Conservation (phyloP, 2,113 vertebrate genomes). For the Apteryx mantelli region DNA sequence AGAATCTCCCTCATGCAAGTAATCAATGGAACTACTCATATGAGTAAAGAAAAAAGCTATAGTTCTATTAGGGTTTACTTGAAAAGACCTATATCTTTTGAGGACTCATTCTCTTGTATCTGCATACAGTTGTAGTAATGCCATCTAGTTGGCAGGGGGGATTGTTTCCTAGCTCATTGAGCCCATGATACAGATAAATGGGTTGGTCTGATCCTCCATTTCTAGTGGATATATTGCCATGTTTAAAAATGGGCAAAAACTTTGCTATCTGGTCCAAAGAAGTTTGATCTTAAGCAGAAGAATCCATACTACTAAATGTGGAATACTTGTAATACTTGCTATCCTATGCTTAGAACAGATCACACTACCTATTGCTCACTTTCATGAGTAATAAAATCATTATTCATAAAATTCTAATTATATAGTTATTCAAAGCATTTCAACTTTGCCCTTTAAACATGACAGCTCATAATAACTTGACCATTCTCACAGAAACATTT, state of each 20-base stretch:
- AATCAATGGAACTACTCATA: background rate
- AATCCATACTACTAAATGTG: background rate
- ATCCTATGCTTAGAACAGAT: background rate
- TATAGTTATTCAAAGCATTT: background rate
- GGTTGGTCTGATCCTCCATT: background rate
- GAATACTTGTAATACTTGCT: background rate
- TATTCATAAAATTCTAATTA: background rate
- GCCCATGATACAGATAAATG: conserved; percentile 8
- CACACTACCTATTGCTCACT: background rate
- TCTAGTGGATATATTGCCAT: background rate
- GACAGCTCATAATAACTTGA: background rate
- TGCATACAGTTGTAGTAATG: background rate
- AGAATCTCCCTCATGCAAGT: background rate
- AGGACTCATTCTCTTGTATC: background rate
- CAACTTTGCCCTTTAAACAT: background rate
- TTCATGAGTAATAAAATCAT: background rate
- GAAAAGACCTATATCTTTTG: background rate
- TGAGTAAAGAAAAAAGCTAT: background rate
- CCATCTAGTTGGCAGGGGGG: background rate
- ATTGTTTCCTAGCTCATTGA: background rate
- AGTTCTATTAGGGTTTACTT: background rate
- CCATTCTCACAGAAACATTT: background rate
- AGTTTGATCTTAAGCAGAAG: background rate
- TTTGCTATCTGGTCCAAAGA: background rate
- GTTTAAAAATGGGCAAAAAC: background rate